These are phyloP conservation scores for Crotalus viridis DNA, from an alignment of 2,113 vertebrate genomes.

Conservation along the genomic window DNA sequence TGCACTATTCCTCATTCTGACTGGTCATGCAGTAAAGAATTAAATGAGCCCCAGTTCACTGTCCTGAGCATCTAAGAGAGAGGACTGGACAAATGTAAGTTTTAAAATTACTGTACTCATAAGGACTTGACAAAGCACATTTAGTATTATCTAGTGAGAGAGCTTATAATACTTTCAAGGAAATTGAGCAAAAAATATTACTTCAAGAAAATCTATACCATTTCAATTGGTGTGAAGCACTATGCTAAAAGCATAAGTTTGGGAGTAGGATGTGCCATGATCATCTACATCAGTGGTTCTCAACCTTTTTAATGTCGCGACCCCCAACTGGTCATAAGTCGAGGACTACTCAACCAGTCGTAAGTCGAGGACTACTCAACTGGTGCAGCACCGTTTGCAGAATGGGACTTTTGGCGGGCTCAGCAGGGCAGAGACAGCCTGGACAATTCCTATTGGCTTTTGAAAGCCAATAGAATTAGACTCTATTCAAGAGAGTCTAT, in stretches of 20 bases:
- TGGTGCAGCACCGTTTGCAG: too few species aligned
- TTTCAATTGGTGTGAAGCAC: background rate
- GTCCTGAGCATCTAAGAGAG: background rate
- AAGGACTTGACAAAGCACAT: background rate
- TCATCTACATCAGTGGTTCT: too few species aligned
- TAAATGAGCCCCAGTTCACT: background rate
- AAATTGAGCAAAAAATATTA: background rate
- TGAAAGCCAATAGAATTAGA: too few species aligned
- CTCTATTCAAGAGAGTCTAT: too few species aligned
- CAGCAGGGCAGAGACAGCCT: too few species aligned
- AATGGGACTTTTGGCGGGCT: too few species aligned
- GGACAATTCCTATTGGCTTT: too few species aligned
- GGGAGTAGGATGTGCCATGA: background rate
- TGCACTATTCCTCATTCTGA: background rate
- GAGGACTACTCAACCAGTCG: too few species aligned
- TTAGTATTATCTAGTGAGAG: rapidly evolving
- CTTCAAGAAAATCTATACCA: background rate
- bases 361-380: too few species aligned
- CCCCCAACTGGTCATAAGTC: too few species aligned
- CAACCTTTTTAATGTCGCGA: too few species aligned
- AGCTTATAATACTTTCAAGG: background rate
- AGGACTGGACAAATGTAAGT: background rate
- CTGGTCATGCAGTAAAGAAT: background rate
- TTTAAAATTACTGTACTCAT: background rate
- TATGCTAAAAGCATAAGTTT: background rate